phyloP scores from a whole-genome alignment of 2,888 invertebrate species.

The Ectemnius lituratus region DNA sequence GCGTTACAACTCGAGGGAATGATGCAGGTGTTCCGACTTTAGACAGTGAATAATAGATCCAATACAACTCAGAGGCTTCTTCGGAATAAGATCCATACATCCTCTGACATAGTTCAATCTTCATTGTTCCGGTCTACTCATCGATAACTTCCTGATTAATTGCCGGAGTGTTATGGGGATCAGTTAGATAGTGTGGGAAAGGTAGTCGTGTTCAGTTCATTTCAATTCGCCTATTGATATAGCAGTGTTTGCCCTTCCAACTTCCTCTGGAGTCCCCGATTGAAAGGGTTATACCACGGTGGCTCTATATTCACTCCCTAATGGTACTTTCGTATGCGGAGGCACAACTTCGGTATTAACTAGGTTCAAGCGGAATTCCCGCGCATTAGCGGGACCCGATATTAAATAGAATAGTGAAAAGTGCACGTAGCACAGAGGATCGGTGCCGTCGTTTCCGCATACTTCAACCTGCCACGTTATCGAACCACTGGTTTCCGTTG shows the following conservation, averaged over 20 bases:
- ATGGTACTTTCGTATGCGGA: constrained; percentile 28
- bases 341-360: constrained; percentile 25
- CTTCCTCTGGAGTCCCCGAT: neutral
- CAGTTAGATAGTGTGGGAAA: neutral
- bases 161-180: neutral
- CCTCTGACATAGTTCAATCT: neutral
- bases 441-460: too few species aligned
- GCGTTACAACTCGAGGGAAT: too few species aligned
- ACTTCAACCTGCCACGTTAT: too few species aligned
- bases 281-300: constrained; percentile 10
- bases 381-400: neutral
- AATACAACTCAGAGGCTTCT: too few species aligned
- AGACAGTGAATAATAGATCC: too few species aligned
- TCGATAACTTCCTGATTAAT: neutral
- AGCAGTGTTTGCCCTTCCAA: constrained; percentile 15
- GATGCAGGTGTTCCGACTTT: too few species aligned
- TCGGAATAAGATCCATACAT: neutral
- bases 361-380: neutral
- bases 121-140: neutral
- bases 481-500: too few species aligned
- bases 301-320: constrained; percentile 13
- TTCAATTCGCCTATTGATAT: neutral
- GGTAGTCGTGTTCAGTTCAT: neutral
- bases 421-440: too few species aligned
- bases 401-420: too few species aligned